Evolutionary conservation across 2,888 invertebrate genomes (phyloP).

Genomic region (Aporophyla lueneburgensis): DNA sequence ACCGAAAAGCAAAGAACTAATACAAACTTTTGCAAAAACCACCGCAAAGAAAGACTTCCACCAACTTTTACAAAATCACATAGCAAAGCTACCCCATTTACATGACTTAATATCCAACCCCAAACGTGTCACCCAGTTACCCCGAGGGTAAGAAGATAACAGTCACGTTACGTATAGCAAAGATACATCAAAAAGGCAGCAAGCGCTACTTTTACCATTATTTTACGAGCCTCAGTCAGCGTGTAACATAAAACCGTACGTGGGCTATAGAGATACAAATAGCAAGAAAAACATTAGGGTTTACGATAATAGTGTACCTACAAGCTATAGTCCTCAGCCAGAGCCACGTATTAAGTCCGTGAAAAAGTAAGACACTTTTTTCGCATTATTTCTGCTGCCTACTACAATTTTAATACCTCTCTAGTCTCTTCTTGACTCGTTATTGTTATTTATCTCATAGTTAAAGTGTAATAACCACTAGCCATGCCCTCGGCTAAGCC

Average conservation of each 20-base stretch:
- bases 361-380: background rate
- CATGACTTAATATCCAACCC: constrained; percentile 30
- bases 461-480: background rate
- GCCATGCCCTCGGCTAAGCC: too few species aligned
- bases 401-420: background rate
- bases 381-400: background rate
- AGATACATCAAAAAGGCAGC: constrained; percentile 44
- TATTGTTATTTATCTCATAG: background rate
- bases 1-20: background rate
- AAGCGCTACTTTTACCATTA: constrained; percentile 40
- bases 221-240: constrained; percentile 53
- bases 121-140: constrained; percentile 24
- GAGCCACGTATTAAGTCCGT: background rate
- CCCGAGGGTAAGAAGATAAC: constrained; percentile 19
- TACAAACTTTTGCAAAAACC: too few species aligned
- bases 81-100: background rate
- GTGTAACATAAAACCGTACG: constrained; percentile 51
- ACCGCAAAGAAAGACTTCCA: background rate
- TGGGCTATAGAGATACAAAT: constrained; percentile 28
- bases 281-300: constrained; percentile 34
- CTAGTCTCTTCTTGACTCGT: background rate
- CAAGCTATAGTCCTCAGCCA: background rate
- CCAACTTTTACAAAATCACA: background rate
- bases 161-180: constrained; percentile 42
- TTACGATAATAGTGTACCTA: constrained; percentile 35